Base-by-base conservation (phyloP, 2,888 invertebrate genomes). In the Scotopteryx bipunctaria region DNA sequence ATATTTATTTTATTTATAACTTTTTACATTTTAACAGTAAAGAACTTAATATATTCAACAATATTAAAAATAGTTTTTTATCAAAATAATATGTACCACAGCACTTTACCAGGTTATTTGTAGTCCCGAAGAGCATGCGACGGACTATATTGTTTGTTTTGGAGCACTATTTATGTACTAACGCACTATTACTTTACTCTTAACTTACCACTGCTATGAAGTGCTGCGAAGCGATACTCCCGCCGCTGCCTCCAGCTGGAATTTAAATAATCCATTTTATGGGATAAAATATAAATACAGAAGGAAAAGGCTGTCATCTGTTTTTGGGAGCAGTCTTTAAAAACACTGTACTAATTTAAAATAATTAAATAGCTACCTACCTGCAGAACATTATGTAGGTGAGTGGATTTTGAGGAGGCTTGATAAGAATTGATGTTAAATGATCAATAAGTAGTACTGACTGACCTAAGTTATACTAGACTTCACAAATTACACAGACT, bases 101-200 rank as follows among this genome's bases (percentile, higher is more conserved):
- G 62, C 67, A 73, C 69, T 71, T 68, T 71, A 75, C 73, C 71
- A 66, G 32, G 47, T 17, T 44, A 40, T 5, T 15, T 29, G 54
- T 19, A 16, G 38, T 46, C 52, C 31, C 47, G 40, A 21, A 49
- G 41, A 49, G 5, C 35, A 38, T 14, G 21, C 21, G n/a, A 15
- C 25, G 9, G n/a, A 25, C 27, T 15, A 31, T 38, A 52, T 5
- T 43, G 50, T 55, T 46, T 47, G 31, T 25, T 27, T 50, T 25
- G 62, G 59, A 69, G 56, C 80, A 84, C 81, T 81, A 25, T 31
- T 8, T 40, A 84, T 27, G 27, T 52, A 84, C 72, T 73, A 76
- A 79, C 76, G 73, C 83, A 87, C 83, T 81, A 85, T 71, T 69
- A 75, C 69, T 77, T 78, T 73, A 84, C 78, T 73, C 81, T 77